Base-by-base conservation (phyloP, 2,888 invertebrate species). In the Teinopalpus imperialis region DNA sequence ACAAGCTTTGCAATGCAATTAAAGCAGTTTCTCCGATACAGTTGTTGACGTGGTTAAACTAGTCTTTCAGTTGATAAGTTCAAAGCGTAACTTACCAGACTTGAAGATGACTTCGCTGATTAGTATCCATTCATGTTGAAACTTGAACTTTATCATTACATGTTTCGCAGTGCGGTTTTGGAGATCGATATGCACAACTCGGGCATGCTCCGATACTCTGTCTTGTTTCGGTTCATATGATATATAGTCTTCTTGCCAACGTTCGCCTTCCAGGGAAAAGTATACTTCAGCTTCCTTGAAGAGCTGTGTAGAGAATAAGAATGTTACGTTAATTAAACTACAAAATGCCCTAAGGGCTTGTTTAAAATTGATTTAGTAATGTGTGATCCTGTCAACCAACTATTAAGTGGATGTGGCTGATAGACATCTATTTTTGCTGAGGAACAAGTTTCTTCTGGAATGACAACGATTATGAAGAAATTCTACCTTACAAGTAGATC, bases 101-200 rank as follows among this genome's bases (percentile, higher is more conserved):
- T 93, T 92, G 70, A 97, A 97, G 24, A 93, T 92, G 58, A 97
- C 90, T 83, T 98, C 97, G 78, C 97, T 97, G 66, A 98, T 91
- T 55, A 97, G 90, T 51, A 97, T 93, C 97, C 97, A 97, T 69
- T 94, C 93, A 56, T 94, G 91, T 51, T 93, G 93, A 71, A 96
- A 96, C 63, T 90, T 91, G 8, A 97, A 90, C 61, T 93, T 91
- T 61, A 94, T 66, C 88, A 92, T 93, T 56, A 97, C 90, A 71
- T 92, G 95, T 63, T 91, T 92, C 0, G 94, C 97, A 1, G 95
- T 91, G 49, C 93, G 90, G 63, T 94, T 92, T 54, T 93, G 91
- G 34, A 97, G 88, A 40, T 93, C 91, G 32, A 97, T 91, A 60
- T 93, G 93, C 27, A 97, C 89, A 63, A 92, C 91, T 16, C 91